These are phyloP conservation scores for Mustela lutreola DNA, from an alignment of 2,113 vertebrate species.

Conservation along the genomic window DNA sequence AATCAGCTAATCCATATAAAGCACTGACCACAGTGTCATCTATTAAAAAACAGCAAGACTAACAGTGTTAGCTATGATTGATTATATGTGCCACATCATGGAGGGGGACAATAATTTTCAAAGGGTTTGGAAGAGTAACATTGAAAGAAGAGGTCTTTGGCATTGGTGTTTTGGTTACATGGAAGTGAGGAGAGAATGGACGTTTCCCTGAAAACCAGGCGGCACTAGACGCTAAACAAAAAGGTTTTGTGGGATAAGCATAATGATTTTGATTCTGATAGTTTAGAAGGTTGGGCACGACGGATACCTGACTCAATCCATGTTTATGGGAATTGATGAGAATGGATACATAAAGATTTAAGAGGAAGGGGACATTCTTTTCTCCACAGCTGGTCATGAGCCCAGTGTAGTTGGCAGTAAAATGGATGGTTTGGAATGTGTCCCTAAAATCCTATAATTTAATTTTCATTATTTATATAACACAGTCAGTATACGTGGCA, in stretches of 20 bases:
- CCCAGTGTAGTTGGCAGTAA: slow-evolving; percentile 81
- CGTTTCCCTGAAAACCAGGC: background rate
- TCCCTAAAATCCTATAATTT: slow-evolving; percentile 84
- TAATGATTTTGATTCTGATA: slow-evolving; percentile 27
- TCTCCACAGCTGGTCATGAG: slow-evolving; percentile 81
- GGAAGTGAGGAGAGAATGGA: background rate
- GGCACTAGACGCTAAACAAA: background rate
- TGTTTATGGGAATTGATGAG: slow-evolving; percentile 72
- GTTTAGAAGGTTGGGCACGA: slow-evolving; percentile 47
- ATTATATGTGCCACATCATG: background rate
- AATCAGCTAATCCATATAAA: background rate
- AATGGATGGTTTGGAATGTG: slow-evolving; percentile 81
- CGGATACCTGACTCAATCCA: background rate
- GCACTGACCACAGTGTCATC: too few relatives aligned
- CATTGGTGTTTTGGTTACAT: background rate
- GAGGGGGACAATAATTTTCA: background rate
- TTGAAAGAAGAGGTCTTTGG: background rate
- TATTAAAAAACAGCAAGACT: background rate
- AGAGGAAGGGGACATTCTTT: slow-evolving; percentile 76
- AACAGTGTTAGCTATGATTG: background rate
- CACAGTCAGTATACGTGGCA: slow-evolving; percentile 73
- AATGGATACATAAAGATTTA: slow-evolving; percentile 82
- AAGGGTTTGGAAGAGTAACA: background rate
- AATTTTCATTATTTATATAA: slow-evolving; percentile 86
- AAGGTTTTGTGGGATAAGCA: background rate